Base-by-base conservation (phyloP, 2,888 invertebrate genomes). In the Penaeus monodon region DNA sequence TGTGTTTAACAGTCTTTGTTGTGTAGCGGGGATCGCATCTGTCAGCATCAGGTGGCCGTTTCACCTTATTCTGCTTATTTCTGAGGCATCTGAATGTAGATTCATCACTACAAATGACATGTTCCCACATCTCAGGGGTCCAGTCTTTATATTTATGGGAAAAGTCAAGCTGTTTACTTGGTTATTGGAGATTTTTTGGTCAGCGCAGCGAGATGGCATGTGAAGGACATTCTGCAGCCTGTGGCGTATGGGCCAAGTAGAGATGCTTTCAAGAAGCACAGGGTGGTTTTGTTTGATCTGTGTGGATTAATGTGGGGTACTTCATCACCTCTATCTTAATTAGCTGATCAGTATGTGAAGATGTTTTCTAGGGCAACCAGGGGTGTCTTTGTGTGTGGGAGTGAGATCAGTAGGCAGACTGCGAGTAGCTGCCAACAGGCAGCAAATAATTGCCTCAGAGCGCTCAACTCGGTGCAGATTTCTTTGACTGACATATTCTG, bases 1-100 rank as follows among this genome's bases (percentile, higher is more conserved):
- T 1, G 79, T 79, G 79, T 79, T 79, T 79, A 12, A 79, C 79
- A 6, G 79, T 79, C 63, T 79, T 79, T 24, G 57, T 79, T 1
- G 79, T 79, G 79, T 79, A 79, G 24, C 79, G 3, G 63, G 79
- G 63, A 20, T 79, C 49, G 63, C 29, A 79, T 17, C 64, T 79
- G 4, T n/a, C 29, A 1, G 20, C n/a, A n/a, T 17, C 63, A 6
- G 63, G 22, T 27, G 79, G 64, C 63, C 79, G 4, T 17, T 1
- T 49, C 63, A 79, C 79, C 57, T n/a, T 49, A 63, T 1, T 3
- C 24, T 14, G 33, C 33, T 38, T 38, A 0, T 6, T 38, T 38
- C 33, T 38, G 33, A 38, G 3, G 2, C 33, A 38, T 63, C 79
- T 57, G 79, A 79, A 79, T 57, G 79, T 64, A 29, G n/a, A 17